phyloP scores from a whole-genome alignment of 2,797 vertebrate species.

The Pipistrellus kuhlii region DNA sequence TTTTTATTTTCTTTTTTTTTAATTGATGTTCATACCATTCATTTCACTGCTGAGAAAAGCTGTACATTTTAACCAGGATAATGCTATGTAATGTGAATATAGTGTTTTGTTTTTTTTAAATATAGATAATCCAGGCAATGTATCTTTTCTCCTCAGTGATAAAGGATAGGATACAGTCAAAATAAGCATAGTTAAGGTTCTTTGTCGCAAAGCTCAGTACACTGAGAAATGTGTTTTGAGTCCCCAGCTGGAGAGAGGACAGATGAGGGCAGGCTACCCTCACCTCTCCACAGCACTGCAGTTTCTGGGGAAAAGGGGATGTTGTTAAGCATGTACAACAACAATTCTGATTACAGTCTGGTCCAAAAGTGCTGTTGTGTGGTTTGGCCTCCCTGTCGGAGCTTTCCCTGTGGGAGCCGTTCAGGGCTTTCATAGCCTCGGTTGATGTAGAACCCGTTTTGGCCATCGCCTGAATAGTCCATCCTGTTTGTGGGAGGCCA shows the following conservation, averaged over 20 bases:
- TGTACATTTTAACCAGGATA: slow-evolving; percentile 3
- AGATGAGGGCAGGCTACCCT: not conserved
- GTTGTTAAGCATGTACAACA: not conserved
- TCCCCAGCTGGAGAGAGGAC: not conserved
- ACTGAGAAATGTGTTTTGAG: not conserved
- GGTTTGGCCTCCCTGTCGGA: accelerated
- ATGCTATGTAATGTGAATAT: not conserved
- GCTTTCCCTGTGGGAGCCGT: not conserved
- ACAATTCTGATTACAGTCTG: slow-evolving; percentile 58
- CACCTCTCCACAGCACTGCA: not conserved
- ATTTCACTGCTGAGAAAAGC: not conserved
- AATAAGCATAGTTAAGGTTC: not conserved
- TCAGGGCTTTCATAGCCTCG: slow-evolving; percentile 44
- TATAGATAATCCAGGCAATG: not conserved
- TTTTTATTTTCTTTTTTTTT: not conserved
- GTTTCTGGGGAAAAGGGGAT: not conserved
- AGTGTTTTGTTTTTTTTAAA: slow-evolving; percentile 24
- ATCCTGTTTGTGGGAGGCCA: slow-evolving; percentile 83
- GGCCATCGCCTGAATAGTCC: slow-evolving; percentile 71
- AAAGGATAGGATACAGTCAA: not conserved
- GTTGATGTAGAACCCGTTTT: slow-evolving; percentile 75
- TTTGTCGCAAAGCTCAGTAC: slow-evolving; percentile 2
- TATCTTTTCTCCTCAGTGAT: not conserved
- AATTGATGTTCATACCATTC: not conserved
- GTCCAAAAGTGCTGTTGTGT: slow-evolving; percentile 75